A percentile compares a stretch with the other conserved stretches of the same genome.
Conservation (phyloP, 2,797 vertebrate species). For the Danio jaintianensis region DNA sequence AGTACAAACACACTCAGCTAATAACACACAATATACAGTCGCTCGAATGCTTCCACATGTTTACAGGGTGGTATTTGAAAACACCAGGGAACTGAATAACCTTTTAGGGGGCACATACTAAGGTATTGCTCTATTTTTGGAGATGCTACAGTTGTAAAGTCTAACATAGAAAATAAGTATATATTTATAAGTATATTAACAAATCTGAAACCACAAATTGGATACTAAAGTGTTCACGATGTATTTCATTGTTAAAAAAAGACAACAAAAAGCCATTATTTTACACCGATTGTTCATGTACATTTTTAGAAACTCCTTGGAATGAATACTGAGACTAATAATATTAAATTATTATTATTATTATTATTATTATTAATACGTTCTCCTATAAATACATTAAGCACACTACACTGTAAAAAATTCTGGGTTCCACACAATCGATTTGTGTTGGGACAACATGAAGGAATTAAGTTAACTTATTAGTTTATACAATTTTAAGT, state of each 20-base stretch:
- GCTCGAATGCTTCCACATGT: conserved; percentile 3
- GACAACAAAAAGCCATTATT: not conserved
- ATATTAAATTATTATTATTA: too few relatives aligned
- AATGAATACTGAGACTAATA: not conserved
- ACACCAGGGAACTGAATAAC: conserved; percentile 11
- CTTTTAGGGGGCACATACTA: not conserved
- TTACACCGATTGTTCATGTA: too few relatives aligned
- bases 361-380: not conserved
- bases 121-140: not conserved
- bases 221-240: too few relatives aligned
- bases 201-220: too few relatives aligned
- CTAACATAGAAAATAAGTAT: too few relatives aligned
- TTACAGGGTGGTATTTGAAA: not conserved
- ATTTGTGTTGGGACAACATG: too few relatives aligned
- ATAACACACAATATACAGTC: conserved; percentile 35
- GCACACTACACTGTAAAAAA: too few relatives aligned
- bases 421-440: too few relatives aligned
- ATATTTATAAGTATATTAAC: too few relatives aligned
- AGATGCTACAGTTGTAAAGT: not conserved
- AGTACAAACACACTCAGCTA: conserved; percentile 32
- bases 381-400: too few relatives aligned
- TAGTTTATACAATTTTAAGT: too few relatives aligned
- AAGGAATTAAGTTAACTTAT: too few relatives aligned
- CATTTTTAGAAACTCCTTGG: not conserved
- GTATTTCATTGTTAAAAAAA: not conserved